A percentile compares a stretch with the other conserved stretches of the same genome.
Conservation (phyloP, 2,888 invertebrate species). For the Proisotoma minuta region DNA sequence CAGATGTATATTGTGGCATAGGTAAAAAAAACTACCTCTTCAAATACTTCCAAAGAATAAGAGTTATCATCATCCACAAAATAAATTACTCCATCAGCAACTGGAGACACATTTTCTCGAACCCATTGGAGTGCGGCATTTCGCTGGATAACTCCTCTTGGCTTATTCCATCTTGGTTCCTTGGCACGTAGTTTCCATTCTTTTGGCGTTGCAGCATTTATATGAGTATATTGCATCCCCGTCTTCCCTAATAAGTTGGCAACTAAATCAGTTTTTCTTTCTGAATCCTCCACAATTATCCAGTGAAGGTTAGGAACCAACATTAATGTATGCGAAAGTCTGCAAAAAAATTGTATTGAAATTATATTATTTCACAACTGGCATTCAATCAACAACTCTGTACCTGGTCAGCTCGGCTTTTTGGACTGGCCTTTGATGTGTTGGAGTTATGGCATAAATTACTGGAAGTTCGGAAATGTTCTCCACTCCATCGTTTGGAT, state of each 20-base stretch:
- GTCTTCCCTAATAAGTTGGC: constrained; percentile 65
- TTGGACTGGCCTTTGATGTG: constrained; percentile 79
- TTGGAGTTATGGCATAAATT: constrained; percentile 89
- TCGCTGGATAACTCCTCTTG: constrained; percentile 85
- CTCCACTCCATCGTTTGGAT: constrained; percentile 43
- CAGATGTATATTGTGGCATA: neutral
- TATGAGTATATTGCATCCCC: constrained; percentile 62
- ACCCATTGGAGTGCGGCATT: constrained; percentile 82
- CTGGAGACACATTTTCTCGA: constrained; percentile 59
- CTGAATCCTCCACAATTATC: constrained; percentile 87
- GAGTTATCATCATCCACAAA: constrained; percentile 98
- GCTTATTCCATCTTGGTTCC: constrained; percentile 70
- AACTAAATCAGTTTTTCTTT: constrained; percentile 65
- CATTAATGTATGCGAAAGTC: constrained; percentile 80
- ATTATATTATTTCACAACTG: too few species aligned
- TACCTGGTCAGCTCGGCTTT: constrained; percentile 88
- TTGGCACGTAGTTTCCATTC: constrained; percentile 64
- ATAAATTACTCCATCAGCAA: constrained; percentile 71
- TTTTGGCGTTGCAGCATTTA: constrained; percentile 66
- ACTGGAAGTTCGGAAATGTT: constrained; percentile 56
- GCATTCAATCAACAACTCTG: too few species aligned
- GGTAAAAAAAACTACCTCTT: constrained; percentile 66
- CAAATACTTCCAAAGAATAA: constrained; percentile 81
- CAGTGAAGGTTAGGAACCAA: constrained; percentile 84
- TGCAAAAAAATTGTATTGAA: constrained; percentile 48